Evolutionary conservation across 2,888 invertebrate genomes (phyloP).

Genomic region (Ophioninae sp.): DNA sequence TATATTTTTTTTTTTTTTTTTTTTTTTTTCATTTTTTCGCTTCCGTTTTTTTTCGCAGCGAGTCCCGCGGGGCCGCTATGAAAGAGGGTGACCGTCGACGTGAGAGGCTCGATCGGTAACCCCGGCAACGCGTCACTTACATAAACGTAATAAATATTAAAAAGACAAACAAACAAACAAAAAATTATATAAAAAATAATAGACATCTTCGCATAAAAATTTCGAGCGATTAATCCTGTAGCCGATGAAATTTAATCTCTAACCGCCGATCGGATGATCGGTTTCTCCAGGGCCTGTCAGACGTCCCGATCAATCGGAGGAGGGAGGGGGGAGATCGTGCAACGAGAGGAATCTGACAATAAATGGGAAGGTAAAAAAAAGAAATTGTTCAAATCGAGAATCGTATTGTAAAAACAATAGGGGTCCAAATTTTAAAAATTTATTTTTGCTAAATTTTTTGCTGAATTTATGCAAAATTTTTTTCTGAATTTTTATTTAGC

Average conservation of each 20-base stretch:
- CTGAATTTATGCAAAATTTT: slow-evolving; percentile 42
- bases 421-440: no score
- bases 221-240: slow-evolving; percentile 58
- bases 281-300: slow-evolving; percentile 69
- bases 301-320: slow-evolving; percentile 61
- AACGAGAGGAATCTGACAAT: slow-evolving; percentile 60
- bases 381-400: slow-evolving; percentile 51
- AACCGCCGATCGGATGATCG: slow-evolving; percentile 64
- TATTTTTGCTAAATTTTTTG: slow-evolving; percentile 23
- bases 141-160: slow-evolving; percentile 58
- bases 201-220: slow-evolving; percentile 53
- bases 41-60: slow-evolving; percentile 59
- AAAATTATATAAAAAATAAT: slow-evolving; percentile 44
- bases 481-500: no score
- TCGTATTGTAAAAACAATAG: slow-evolving; percentile 33
- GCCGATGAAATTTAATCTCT: slow-evolving; percentile 49
- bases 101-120: slow-evolving; percentile 50
- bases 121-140: slow-evolving; percentile 54
- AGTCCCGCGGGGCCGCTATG: slow-evolving; percentile 67
- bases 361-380: slow-evolving; percentile 59
- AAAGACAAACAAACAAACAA: slow-evolving; percentile 30
- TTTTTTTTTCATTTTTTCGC: neutral
- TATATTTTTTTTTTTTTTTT: slow-evolving; percentile 22
- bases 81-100: slow-evolving; percentile 30
- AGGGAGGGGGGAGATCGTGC: slow-evolving; percentile 39